phyloP scores from a whole-genome alignment of 2,888 invertebrate species.

The Polydrusus tereticollis region DNA sequence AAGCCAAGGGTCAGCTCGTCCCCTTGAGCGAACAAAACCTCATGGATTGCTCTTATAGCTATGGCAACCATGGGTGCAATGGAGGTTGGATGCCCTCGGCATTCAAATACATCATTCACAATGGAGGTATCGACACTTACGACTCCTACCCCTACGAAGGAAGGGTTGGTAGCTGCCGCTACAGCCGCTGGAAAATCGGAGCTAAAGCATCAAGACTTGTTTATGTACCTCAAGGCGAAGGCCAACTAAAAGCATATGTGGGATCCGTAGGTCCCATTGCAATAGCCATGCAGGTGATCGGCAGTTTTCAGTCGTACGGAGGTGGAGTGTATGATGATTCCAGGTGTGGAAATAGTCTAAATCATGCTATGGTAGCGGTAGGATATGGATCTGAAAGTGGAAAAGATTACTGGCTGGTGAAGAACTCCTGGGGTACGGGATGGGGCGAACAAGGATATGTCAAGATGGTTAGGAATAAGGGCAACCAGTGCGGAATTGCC shows the following conservation, averaged over 20 bases:
- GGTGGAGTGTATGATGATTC: slow-evolving; percentile 68
- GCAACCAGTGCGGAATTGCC: slow-evolving; percentile 89
- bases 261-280: slow-evolving; percentile 12
- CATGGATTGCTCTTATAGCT: background rate
- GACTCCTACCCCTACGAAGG: slow-evolving; percentile 13
- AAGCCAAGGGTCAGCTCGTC: background rate
- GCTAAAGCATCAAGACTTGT: background rate
- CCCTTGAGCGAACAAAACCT: slow-evolving; percentile 28
- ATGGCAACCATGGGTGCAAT: slow-evolving; percentile 8
- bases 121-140: slow-evolving; percentile 20
- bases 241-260: background rate
- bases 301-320: background rate
- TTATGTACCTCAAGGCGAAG: background rate
- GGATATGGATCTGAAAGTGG: slow-evolving; percentile 77
- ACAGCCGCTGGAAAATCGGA: background rate
- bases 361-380: slow-evolving; percentile 85
- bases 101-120: slow-evolving; percentile 1
- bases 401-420: slow-evolving; percentile 76
- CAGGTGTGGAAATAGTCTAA: slow-evolving; percentile 71
- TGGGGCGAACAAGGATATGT: slow-evolving; percentile 61
- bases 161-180: background rate
- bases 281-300: background rate
- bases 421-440: slow-evolving; percentile 75
- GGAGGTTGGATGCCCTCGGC: slow-evolving; percentile 5
- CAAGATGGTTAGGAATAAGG: slow-evolving; percentile 56